phyloP scores from a whole-genome alignment of 2,113 vertebrate genomes.

The Spilogale gracilis region DNA sequence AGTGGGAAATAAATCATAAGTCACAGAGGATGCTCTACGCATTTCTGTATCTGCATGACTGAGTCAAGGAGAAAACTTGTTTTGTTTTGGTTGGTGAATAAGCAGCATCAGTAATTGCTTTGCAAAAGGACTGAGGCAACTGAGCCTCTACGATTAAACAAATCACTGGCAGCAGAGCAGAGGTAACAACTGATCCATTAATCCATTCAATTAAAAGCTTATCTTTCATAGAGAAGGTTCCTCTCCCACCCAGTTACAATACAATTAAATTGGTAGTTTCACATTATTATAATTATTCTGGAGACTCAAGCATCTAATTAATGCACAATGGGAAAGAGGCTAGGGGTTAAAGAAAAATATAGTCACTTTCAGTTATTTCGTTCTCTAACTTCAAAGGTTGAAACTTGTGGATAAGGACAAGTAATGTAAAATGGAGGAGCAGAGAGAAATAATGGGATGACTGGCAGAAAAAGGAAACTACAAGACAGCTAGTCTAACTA shows the following conservation, averaged over 20 bases:
- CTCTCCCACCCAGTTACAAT: neutral
- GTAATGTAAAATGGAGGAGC: neutral
- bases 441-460: neutral
- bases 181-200: neutral
- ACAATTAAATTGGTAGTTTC: neutral
- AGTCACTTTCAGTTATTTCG: neutral
- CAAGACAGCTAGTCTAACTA: neutral
- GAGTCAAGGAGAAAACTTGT: conserved; percentile 44
- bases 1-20: neutral
- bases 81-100: conserved; percentile 24
- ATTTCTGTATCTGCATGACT: conserved; percentile 24
- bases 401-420: neutral
- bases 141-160: neutral
- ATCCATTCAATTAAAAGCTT: conserved; percentile 20
- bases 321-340: neutral
- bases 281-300: neutral
- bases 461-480: neutral
- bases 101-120: neutral
- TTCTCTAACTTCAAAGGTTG: neutral
- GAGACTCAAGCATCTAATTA: conserved; percentile 33
- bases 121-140: conserved; percentile 1
- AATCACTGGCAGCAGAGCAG: neutral
- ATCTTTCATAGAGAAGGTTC: conserved; percentile 11
- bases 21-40: neutral
- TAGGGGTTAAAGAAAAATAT: neutral